phyloP scores from a whole-genome alignment of 1,140 invertebrate genomes.

The Ectropis grisescens region DNA sequence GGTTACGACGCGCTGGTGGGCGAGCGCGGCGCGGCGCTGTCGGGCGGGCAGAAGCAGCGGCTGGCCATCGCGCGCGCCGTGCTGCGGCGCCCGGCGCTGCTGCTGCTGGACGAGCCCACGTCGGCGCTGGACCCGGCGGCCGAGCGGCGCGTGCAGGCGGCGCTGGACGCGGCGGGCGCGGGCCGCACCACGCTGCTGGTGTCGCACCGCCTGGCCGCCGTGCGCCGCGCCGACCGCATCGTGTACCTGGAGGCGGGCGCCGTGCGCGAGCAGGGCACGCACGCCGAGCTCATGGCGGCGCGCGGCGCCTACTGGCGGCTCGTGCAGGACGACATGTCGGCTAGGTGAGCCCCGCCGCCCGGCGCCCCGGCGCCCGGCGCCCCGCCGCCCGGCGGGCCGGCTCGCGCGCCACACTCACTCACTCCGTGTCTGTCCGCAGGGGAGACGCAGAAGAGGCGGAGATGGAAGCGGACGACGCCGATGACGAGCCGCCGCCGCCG shows the following conservation, averaged over 20 bases:
- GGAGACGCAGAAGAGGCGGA: too few relatives aligned
- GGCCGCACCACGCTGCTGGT: constrained; percentile 90
- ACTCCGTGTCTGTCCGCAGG: too few relatives aligned
- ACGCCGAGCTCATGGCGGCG: constrained; percentile 80
- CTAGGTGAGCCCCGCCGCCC: too few relatives aligned
- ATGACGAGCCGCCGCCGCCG: neutral
- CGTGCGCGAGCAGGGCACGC: constrained; percentile 84
- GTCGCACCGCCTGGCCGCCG: constrained; percentile 78
- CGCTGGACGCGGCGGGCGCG: constrained; percentile 78
- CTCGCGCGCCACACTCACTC: too few relatives aligned
- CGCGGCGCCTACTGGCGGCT: constrained; percentile 83
- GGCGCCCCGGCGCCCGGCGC: too few relatives aligned
- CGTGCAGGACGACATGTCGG: constrained; percentile 42
- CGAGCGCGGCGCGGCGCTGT: constrained; percentile 81
- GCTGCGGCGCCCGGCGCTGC: constrained; percentile 78
- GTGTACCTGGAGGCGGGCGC: constrained; percentile 79
- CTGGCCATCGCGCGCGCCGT: constrained; percentile 69
- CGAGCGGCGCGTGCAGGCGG: constrained; percentile 76
- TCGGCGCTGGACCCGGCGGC: constrained; percentile 96
- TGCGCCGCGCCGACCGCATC: constrained; percentile 67
- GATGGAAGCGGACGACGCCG: constrained; percentile 1
- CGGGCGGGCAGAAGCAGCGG: constrained; percentile 50
- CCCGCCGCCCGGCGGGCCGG: too few relatives aligned
- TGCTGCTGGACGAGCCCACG: constrained; percentile 93
- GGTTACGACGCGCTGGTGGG: constrained; percentile 85